Evolutionary conservation across 2,888 invertebrate species (phyloP), one percentile per base, ranked within the genome.

Genomic region (Tetranychus truncatus): DNA sequence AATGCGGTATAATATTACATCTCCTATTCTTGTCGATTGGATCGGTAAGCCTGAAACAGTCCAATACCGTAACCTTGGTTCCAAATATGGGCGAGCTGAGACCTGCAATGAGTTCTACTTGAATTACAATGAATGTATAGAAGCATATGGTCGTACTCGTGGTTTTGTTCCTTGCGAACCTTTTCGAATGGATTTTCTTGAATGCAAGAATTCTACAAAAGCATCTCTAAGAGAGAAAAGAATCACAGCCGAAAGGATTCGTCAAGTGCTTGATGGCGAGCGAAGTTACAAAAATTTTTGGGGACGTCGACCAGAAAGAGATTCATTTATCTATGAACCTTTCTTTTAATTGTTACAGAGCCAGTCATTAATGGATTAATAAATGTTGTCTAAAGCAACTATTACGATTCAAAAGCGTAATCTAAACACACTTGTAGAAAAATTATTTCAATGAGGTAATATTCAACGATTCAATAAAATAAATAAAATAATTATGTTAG

Each of bases 241-340:
- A 11, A 11, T 69, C 2, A n/a, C 1, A 69, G 69, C 21, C 6
- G 69, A 69, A 69, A 20, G 69, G 34, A 24, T 20, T 11, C 20
- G 69, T 24, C 69, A 69, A 69, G 69, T 69, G n/a, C 34, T 69
- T 20, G 69, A 69, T 20, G 69, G 69, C 20, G 69, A 69, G 20
- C n/a, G 69, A 6, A 69, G 20, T 20, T 20, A 20, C 20, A 69
- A 24, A 9, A 24, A 69, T 55, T 55, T 2, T 15, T 55, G 4
- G 4, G 55, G 55, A 55, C 55, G 55, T 55, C 55, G 55, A 55
- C 55, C 55, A 7, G 55, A 55, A 55, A 55, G 55, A 9, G 55
- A 55, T 55, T 55, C 55, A 15, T 55, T 55, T 15, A 55, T 55
- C 15, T 15, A 9, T 55, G 55, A 55, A 55, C 55, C 55, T 55